Evolutionary conservation across 2,888 invertebrate species (phyloP).

Genomic region (Neocrepidodera transversa): DNA sequence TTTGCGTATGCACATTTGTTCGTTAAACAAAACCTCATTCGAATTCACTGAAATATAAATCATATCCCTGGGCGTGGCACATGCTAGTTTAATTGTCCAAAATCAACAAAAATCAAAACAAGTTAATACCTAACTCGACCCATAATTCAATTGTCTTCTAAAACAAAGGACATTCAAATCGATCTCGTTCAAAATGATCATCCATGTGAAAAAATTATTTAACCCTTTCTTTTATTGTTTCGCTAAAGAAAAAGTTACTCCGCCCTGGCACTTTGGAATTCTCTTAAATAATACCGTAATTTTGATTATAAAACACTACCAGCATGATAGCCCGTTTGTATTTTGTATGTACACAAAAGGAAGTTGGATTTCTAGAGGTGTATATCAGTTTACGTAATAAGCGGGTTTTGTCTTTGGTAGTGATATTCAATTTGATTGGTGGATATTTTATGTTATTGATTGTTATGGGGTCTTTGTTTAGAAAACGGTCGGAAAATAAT

Average conservation of each 20-base stretch:
- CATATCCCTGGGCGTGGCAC: conserved; percentile 44
- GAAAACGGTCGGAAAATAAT: neutral
- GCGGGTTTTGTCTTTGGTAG: too few relatives aligned
- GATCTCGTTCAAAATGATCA: conserved; percentile 24
- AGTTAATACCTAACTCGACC: conserved; percentile 35
- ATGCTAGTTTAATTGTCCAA: conserved; percentile 42
- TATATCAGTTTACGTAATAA: conserved; percentile 30
- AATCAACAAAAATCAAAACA: conserved; percentile 42
- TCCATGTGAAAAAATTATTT: conserved; percentile 33
- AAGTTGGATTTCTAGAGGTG: conserved; percentile 23
- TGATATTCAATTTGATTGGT: too few relatives aligned
- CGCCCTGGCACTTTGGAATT: conserved; percentile 40
- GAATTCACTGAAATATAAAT: conserved; percentile 40
- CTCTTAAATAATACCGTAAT: conserved; percentile 40
- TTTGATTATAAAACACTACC: conserved; percentile 44
- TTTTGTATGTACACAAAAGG: too few relatives aligned
- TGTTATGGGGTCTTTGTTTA: neutral
- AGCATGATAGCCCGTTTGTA: conserved; percentile 39
- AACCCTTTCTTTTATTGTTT: conserved; percentile 23
- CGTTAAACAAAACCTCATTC: conserved; percentile 30
- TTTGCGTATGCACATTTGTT: neutral
- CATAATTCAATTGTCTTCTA: conserved; percentile 24
- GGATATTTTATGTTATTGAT: too few relatives aligned
- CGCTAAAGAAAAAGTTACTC: conserved; percentile 27
- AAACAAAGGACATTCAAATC: conserved; percentile 27